Conservation (phyloP, 2,113 vertebrate species). For the Pangasianodon hypophthalmus region DNA sequence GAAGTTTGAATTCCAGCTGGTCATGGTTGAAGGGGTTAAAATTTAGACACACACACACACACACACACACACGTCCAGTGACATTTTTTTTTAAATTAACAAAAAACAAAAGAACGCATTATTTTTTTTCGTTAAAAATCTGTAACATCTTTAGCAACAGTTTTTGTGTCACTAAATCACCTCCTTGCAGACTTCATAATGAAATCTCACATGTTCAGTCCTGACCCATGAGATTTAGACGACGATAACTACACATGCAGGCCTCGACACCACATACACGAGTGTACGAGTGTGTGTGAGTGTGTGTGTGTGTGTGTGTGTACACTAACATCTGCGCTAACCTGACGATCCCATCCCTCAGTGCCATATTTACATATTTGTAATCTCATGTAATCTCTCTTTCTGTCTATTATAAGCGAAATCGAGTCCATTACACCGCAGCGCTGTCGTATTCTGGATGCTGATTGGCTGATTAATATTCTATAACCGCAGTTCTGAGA, state of each 20-base stretch:
- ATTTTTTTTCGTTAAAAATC: too few relatives aligned
- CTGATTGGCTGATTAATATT: background rate
- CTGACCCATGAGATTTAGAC: background rate
- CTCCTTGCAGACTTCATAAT: background rate
- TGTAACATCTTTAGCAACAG: background rate
- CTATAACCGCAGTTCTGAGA: background rate
- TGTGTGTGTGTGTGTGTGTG: too few relatives aligned
- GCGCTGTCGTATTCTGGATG: too few relatives aligned
- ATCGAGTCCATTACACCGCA: too few relatives aligned
- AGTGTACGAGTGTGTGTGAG: too few relatives aligned
- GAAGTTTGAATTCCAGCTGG: background rate
- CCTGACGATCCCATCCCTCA: background rate
- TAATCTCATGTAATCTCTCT: background rate
- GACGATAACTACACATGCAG: background rate
- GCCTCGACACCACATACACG: background rate
- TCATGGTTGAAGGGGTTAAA: background rate
- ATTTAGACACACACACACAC: background rate
- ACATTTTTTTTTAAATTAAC: background rate
- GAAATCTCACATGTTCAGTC: conserved; percentile 2
- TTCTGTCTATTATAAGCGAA: background rate
- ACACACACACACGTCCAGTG: too few relatives aligned
- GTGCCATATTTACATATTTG: background rate
- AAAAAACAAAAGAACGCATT: background rate
- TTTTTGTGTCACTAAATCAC: background rate
- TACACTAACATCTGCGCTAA: background rate